Evolutionary conservation across 2,113 vertebrate genomes (phyloP).

Genomic region (Campylorhamphus procurvoides): DNA sequence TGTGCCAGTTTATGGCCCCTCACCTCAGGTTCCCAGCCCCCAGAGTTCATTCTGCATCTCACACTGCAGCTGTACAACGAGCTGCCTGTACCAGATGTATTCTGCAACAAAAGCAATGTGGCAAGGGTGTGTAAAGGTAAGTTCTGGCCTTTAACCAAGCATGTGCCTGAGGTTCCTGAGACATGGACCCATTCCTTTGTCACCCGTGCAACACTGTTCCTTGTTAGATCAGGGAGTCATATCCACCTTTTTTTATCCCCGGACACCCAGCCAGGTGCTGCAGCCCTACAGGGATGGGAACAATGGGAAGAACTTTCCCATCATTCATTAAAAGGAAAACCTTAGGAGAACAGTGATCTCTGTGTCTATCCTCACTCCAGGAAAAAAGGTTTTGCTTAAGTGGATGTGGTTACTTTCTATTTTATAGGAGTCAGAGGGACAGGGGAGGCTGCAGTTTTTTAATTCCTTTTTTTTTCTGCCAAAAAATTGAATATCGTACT

Average conservation of each 20-base stretch:
- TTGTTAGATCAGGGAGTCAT: neutral
- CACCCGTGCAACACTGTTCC: neutral
- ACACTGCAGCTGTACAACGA: neutral
- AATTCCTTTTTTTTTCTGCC: neutral
- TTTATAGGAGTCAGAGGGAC: neutral
- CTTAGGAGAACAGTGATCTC: neutral
- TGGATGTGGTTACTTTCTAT: neutral
- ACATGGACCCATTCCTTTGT: neutral
- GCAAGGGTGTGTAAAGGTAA: neutral
- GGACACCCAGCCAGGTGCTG: neutral
- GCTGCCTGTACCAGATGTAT: neutral
- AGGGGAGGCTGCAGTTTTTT: neutral
- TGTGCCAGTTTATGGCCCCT: neutral
- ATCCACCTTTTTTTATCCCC: neutral
- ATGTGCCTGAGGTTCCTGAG: neutral
- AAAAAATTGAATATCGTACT: neutral
- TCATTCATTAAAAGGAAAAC: neutral
- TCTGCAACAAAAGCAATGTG: neutral
- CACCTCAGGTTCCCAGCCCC: neutral
- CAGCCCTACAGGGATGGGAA: neutral
- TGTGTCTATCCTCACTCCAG: neutral
- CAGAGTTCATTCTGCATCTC: neutral
- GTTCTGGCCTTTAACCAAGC: neutral
- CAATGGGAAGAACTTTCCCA: neutral
- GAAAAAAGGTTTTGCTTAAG: neutral